Evolutionary conservation across 2,888 invertebrate genomes (phyloP), one percentile per base, ranked within the genome.

Genomic region (Drosophila rellima): DNA sequence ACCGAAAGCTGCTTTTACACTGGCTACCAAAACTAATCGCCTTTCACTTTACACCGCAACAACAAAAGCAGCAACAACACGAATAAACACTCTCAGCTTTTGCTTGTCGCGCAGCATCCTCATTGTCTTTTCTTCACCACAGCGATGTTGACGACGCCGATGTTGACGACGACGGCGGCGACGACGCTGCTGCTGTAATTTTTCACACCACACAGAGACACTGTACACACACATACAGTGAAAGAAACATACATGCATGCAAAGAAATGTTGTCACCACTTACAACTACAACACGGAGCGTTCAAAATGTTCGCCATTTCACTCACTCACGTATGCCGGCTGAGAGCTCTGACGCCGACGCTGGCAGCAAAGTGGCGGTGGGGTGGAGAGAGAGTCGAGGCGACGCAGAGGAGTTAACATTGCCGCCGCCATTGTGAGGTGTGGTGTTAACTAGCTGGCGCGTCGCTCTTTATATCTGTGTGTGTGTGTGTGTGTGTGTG

Each of bases 251-350:
- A 54, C 51, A 56, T 40, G 47, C 51, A 51, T 31, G 62, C 70
- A 65, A 70, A 63, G 70, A 72, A 74, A 82, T 86, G 82, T 88
- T 81, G 90, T 84, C 90, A 89, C 90, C 90, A 89, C 79, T 87
- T 88, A 86, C 87, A 86, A 76, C 74, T 67, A 78, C 78, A 78
- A 52, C 39, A 48, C 42, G 69, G 63, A 70, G 73, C 44, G 39
- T 33, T 40, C 52, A 20, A 29, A 45, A 62, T 65, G 20, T 56
- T 37, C 42, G 79, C 72, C 79, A 76, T 80, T 69, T 77, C 82
- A 69, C 82, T 71, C 82, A 69, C 84, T 70, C 82, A 40, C 54
- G 62, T 62, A 20, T 48, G 44, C 45, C 35, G 37, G 45, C 62
- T 39, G 62, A 54, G 54, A 31, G 20, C 15, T 8, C 15, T 35